phyloP scores from a whole-genome alignment of 2,797 vertebrate species.

The Tinamus major region DNA sequence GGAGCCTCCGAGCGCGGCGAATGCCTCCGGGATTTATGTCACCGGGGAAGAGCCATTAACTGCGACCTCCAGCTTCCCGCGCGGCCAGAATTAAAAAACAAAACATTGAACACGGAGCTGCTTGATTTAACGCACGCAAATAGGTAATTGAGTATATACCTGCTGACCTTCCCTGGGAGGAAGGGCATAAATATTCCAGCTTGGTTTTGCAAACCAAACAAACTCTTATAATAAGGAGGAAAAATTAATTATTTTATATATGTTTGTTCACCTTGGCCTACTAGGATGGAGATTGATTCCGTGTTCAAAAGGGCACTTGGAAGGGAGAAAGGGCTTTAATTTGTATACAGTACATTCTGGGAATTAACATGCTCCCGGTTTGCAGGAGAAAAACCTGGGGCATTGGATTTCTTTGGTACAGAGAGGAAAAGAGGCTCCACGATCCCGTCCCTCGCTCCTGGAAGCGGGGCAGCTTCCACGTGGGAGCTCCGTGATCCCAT shows the following conservation, averaged over 20 bases:
- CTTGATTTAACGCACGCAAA: conserved; percentile 73
- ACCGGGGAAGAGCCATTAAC: conserved; percentile 73
- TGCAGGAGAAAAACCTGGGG: background rate
- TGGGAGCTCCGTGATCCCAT: no score
- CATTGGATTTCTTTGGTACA: background rate
- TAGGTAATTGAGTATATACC: conserved; percentile 63
- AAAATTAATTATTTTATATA: conserved; percentile 57
- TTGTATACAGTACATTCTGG: conserved; percentile 42
- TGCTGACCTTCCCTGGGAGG: conserved; percentile 69
- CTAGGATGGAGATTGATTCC: conserved; percentile 7
- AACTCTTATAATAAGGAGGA: conserved; percentile 41
- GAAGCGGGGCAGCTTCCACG: no score
- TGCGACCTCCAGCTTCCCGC: conserved; percentile 67
- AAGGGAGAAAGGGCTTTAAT: conserved; percentile 47
- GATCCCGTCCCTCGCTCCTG: no score
- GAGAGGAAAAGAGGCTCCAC: background rate
- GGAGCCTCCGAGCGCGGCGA: conserved; percentile 47
- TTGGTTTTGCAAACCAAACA: conserved; percentile 65
- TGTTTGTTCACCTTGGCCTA: conserved; percentile 50
- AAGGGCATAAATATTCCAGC: conserved; percentile 70
- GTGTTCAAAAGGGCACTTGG: conserved; percentile 36
- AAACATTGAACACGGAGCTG: conserved; percentile 73
- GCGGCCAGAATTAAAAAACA: conserved; percentile 79
- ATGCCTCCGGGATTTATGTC: conserved; percentile 66
- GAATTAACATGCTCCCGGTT: background rate